phyloP scores from a whole-genome alignment of 2,113 vertebrate species.

The Tachysurus fulvidraco region DNA sequence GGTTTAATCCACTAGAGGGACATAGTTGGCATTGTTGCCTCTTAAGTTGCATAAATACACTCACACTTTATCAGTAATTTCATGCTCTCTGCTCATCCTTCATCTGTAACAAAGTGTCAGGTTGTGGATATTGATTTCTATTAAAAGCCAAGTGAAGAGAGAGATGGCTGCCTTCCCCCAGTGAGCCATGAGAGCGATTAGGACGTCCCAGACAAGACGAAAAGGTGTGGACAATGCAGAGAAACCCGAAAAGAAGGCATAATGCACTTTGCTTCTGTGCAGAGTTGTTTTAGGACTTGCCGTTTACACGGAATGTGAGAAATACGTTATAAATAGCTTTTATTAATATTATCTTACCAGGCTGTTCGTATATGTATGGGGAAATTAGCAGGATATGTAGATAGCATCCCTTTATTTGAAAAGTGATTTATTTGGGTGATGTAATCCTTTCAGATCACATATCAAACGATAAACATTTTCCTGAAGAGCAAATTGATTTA shows the following conservation, averaged over 20 bases:
- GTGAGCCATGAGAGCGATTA: constrained; percentile 50
- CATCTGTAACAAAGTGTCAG: constrained; percentile 59
- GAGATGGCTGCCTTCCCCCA: constrained; percentile 53
- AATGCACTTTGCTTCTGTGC: neutral
- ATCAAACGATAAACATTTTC: neutral
- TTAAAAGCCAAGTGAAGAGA: constrained; percentile 57
- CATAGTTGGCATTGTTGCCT: constrained; percentile 25
- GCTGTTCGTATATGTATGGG: neutral
- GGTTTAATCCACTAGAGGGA: constrained; percentile 40
- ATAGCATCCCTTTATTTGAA: neutral
- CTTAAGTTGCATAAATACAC: constrained; percentile 60
- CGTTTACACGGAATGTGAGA: constrained; percentile 13
- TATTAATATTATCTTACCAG: neutral
- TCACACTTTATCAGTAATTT: constrained; percentile 63
- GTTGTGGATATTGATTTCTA: constrained; percentile 62
- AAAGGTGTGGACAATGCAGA: constrained; percentile 34
- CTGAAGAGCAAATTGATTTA: neutral
- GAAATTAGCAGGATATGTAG: neutral
- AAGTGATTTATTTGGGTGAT: neutral
- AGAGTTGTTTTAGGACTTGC: neutral
- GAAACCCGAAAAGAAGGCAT: neutral
- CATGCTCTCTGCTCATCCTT: constrained; percentile 68
- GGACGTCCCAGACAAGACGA: constrained; percentile 51
- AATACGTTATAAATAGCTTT: constrained; percentile 6
- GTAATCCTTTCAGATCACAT: neutral